Evolutionary conservation across 2,797 vertebrate species (phyloP), one percentile per base, ranked within the genome.

Genomic region (Scarus forsteni): DNA sequence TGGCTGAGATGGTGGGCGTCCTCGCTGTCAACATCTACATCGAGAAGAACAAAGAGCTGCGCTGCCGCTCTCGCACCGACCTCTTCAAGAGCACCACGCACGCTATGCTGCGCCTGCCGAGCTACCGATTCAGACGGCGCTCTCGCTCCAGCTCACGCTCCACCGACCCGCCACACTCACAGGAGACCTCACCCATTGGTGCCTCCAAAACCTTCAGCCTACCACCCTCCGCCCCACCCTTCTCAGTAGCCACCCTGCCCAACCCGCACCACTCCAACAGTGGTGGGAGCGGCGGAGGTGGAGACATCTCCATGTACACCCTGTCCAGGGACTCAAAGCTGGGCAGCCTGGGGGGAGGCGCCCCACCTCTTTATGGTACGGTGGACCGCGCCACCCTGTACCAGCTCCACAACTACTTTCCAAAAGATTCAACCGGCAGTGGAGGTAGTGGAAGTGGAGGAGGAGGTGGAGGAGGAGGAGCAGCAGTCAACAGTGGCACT

Each of bases 21-120:
- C 92, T 98, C 34, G 96, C 97, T 0, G 97, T 98, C 77, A 97
- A 97, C 91, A 97, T 98, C 80, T 98, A 98, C 92, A 98, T 98
- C 0, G 97, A 98, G 88, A 96, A 96, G 84, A 97, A 97, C 93
- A 96, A 96, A 60, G 96, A 97, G 88, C 94, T 97, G 68, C 96
- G 96, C 58, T 96, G 96, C 85, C 95, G 95, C 80, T 96, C 96
- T 2, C 96, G 96, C 86, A 92, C 95, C 51, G 96, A 97, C 93
- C 93, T 97, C 70, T 95, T 96, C 84, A 96, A 94, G 87, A 96
- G 93, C 92, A 95, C 95, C 53, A 95, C 95, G 0, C 93, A 94
- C 43, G 95, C 96, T 78, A 92, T 97, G 90, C 91, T 97, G 77
- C 96, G 96, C 7, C 92, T 97, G 70, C 96, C 97, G 66, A 96